Conservation (phyloP, 2,888 invertebrate genomes). For the Dolichomitus sp. region DNA sequence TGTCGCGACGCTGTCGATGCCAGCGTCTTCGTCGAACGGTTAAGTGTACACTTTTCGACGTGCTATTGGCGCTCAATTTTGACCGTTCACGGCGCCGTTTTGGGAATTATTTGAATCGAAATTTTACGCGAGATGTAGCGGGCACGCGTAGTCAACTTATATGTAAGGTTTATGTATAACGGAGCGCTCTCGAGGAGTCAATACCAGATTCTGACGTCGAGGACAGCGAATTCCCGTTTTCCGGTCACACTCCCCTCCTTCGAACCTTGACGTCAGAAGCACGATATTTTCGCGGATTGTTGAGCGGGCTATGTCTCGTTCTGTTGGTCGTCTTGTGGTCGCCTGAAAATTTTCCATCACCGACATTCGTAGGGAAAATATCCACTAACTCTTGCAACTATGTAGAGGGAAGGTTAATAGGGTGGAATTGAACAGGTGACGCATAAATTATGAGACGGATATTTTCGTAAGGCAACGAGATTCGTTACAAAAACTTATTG, state of each 20-base stretch:
- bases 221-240: not conserved
- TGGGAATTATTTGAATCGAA: not conserved
- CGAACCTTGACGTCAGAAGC: conserved; percentile 4
- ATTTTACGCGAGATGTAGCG: not conserved
- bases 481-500: not conserved
- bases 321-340: not conserved
- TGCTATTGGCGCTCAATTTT: too few species aligned
- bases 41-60: not conserved
- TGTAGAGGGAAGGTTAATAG: not conserved
- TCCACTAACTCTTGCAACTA: not conserved
- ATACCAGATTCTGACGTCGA: not conserved
- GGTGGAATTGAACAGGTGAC: not conserved
- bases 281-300: not conserved
- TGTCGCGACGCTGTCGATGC: too few species aligned
- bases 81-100: not conserved
- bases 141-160: not conserved
- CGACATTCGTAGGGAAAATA: not conserved
- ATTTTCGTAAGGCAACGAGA: not conserved
- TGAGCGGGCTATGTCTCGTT: not conserved
- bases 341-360: not conserved
- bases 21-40: too few species aligned
- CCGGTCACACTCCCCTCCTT: conserved; percentile 1
- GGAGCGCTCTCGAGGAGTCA: not conserved
- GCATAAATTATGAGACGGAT: not conserved
- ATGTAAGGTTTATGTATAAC: not conserved